Evolutionary conservation across 2,888 invertebrate species (phyloP).

Genomic region (Thymelicus sylvestris): DNA sequence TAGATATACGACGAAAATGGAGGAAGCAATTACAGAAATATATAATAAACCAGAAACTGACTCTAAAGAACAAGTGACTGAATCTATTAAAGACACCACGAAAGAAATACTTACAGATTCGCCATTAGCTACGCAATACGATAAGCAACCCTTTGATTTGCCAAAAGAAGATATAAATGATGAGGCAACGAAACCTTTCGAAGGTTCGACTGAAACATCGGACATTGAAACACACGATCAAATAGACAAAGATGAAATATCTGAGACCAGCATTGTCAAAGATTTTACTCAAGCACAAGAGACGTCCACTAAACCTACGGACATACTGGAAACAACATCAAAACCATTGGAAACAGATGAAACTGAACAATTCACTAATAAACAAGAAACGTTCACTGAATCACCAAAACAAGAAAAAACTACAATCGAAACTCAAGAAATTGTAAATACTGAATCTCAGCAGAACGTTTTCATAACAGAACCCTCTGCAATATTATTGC

Average conservation of each 20-base stretch:
- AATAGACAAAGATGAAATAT: background rate
- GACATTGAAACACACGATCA: slow-evolving; percentile 13
- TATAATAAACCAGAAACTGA: slow-evolving; percentile 29
- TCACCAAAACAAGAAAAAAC: slow-evolving; percentile 29
- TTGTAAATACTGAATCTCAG: slow-evolving; percentile 24
- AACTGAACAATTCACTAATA: slow-evolving; percentile 25
- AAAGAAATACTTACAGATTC: slow-evolving; percentile 31
- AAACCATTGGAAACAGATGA: slow-evolving; percentile 23
- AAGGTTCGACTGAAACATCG: slow-evolving; percentile 13
- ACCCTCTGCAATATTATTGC: slow-evolving; percentile 8
- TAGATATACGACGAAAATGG: slow-evolving; percentile 36
- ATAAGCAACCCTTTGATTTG: slow-evolving; percentile 17
- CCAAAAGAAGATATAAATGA: slow-evolving; percentile 28
- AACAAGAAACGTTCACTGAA: slow-evolving; percentile 40
- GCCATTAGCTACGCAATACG: slow-evolving; percentile 5
- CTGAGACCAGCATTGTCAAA: background rate
- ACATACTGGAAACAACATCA: slow-evolving; percentile 13
- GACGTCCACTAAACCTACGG: slow-evolving; percentile 38
- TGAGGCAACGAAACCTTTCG: background rate
- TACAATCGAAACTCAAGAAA: slow-evolving; percentile 29
- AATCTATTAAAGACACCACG: slow-evolving; percentile 35
- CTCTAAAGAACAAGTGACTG: slow-evolving; percentile 38
- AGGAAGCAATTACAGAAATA: slow-evolving; percentile 37
- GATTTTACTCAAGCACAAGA: slow-evolving; percentile 31
- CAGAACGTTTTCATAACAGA: slow-evolving; percentile 16